Conservation (phyloP, 2,888 invertebrate genomes). For the Eilema sororculum region DNA sequence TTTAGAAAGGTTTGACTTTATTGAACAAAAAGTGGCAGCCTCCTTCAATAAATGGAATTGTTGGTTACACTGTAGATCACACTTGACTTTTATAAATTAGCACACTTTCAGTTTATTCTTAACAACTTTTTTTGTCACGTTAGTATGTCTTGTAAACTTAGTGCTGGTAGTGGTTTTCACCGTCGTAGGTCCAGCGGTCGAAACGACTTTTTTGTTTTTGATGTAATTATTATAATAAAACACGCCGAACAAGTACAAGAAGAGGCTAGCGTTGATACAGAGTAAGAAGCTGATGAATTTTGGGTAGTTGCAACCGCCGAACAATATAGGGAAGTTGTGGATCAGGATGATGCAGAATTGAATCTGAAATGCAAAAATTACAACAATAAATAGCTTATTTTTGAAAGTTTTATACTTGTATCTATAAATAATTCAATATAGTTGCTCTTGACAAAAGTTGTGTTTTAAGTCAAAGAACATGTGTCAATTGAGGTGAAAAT, state of each 20-base stretch:
- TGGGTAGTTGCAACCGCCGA: slow-evolving; percentile 91
- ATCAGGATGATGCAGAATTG: slow-evolving; percentile 92
- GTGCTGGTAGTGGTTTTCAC: not conserved
- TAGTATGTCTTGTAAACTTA: slow-evolving; percentile 9
- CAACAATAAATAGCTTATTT: too few relatives aligned
- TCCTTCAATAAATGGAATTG: too few relatives aligned
- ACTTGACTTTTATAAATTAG: slow-evolving; percentile 58
- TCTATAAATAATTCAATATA: too few relatives aligned
- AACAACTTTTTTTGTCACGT: slow-evolving; percentile 32
- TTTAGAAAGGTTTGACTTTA: too few relatives aligned
- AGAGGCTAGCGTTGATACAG: slow-evolving; percentile 89
- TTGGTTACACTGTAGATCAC: slow-evolving; percentile 23
- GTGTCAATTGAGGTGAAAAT: too few relatives aligned
- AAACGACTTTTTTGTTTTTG: slow-evolving; percentile 59
- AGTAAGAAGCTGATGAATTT: slow-evolving; percentile 90
- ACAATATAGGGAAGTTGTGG: slow-evolving; percentile 89
- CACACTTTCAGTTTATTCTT: slow-evolving; percentile 70
- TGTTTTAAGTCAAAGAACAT: too few relatives aligned
- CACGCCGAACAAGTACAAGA: slow-evolving; percentile 92
- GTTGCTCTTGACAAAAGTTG: too few relatives aligned
- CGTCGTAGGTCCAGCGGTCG: slow-evolving; percentile 4
- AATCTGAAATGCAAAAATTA: slow-evolving; percentile 54
- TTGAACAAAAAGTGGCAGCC: too few relatives aligned
- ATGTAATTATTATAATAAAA: slow-evolving; percentile 91
- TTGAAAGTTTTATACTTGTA: too few relatives aligned